phyloP scores from a whole-genome alignment of 1,140 invertebrate species.

The Reticulitermes speratus region DNA sequence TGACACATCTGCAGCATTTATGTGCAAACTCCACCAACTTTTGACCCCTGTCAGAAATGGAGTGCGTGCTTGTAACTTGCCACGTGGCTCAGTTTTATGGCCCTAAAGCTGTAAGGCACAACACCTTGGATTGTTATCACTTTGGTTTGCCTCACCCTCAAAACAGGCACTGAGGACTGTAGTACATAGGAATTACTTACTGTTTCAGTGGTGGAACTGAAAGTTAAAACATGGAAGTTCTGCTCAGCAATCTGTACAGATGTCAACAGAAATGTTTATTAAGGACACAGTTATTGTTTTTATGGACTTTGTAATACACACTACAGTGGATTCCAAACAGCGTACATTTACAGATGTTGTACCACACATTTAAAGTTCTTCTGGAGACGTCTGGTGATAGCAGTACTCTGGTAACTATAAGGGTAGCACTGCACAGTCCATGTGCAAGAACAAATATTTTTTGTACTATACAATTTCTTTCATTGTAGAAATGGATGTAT shows the following conservation, averaged over 20 bases:
- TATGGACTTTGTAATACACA: background rate
- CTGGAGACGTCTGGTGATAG: background rate
- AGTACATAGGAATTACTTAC: background rate
- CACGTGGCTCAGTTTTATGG: constrained; percentile 2
- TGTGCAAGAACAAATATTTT: background rate
- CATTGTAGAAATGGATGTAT: background rate
- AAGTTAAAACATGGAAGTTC: constrained; percentile 1
- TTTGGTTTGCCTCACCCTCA: background rate
- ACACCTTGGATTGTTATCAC: background rate
- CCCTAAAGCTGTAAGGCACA: constrained; percentile 17
- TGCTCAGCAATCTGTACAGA: background rate
- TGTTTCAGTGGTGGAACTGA: background rate
- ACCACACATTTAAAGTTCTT: background rate
- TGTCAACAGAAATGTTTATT: background rate
- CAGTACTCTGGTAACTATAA: background rate
- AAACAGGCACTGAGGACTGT: background rate
- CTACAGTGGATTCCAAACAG: background rate
- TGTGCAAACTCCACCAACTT: background rate
- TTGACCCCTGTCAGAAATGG: background rate
- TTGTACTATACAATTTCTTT: background rate
- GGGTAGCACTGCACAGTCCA: background rate
- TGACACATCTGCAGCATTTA: constrained; percentile 6
- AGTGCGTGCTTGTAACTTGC: background rate
- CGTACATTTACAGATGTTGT: background rate
- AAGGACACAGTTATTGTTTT: background rate